Evolutionary conservation across 2,113 vertebrate genomes (phyloP), one percentile per base, ranked within the genome.

Genomic region (Rhinogobius similis): DNA sequence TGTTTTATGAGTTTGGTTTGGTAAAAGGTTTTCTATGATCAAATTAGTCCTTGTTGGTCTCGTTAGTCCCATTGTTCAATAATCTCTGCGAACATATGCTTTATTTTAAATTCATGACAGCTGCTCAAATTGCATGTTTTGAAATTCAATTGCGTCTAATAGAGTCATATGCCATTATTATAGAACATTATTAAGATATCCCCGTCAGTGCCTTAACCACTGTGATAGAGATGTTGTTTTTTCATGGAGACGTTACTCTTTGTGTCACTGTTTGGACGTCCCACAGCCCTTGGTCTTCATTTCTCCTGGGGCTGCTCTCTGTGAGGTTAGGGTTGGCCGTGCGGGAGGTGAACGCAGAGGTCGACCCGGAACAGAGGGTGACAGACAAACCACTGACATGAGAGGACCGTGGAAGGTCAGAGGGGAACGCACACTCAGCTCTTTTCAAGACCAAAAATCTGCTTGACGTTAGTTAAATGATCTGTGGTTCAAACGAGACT

Each of bases 321-420:
- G 52, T 74, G 77, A 61, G 76, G 72, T 61, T 64, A 11, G 67
- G 41, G 64, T 66, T 63, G 72, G 72, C 75, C 77, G 65, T 58
- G 64, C 56, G 67, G 67, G 82, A 59, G 76, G 72, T 71, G 79
- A 76, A 26, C 27, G 0, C 10, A 68, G 85, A 81, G 76, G 79
- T 87, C 73, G 70, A 11, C 39, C 32, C 56, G 24, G 41, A 59
- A 23, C n/a, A 46, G 62, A 1, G 59, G 80, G 32, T 75, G 82
- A 86, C 70, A 18, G 69, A 73, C 73, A 66, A 27, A 55, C 62
- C 65, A 24, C 24, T 81, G 77, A 81, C 76, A 53, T 4, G 24
- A 52, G 46, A 0, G 44, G 53, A 65, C 53, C 62, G 55, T 5
- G 62, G 24, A 65, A 50, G 82, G 77, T 85, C 75, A 78, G 73